Evolutionary conservation across 2,888 invertebrate genomes (phyloP).

Genomic region (Eulithis testata): DNA sequence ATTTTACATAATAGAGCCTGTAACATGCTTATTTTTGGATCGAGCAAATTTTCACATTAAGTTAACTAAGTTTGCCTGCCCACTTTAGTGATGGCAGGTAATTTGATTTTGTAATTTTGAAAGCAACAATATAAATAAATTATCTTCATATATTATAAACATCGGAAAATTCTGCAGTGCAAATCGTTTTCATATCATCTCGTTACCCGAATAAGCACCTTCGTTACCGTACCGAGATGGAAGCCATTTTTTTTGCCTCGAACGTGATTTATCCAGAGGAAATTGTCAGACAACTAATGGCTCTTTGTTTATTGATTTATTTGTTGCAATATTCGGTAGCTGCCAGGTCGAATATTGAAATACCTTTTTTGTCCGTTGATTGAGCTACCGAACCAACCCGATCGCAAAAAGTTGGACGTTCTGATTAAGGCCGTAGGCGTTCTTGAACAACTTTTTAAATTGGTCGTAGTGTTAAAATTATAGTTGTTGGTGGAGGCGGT

Average conservation of each 20-base stretch:
- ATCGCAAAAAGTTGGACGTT: slow-evolving; percentile 49
- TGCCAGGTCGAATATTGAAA: slow-evolving; percentile 66
- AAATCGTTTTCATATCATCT: slow-evolving; percentile 51
- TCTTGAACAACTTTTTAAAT: slow-evolving; percentile 30
- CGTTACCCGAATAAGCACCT: slow-evolving; percentile 54
- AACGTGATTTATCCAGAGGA: slow-evolving; percentile 82
- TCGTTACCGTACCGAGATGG: slow-evolving; percentile 67
- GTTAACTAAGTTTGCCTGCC: too few species aligned
- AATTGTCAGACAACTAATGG: slow-evolving; percentile 82
- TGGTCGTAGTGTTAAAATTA: slow-evolving; percentile 58
- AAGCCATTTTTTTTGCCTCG: slow-evolving; percentile 67
- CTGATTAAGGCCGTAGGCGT: slow-evolving; percentile 40
- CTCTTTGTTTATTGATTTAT: slow-evolving; percentile 84
- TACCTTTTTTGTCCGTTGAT: slow-evolving; percentile 63
- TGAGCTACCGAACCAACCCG: slow-evolving; percentile 67
- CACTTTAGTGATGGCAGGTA: too few species aligned
- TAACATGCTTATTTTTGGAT: too few species aligned
- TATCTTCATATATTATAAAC: too few species aligned
- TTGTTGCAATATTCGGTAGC: slow-evolving; percentile 81
- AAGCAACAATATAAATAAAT: too few species aligned
- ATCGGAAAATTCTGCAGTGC: neutral
- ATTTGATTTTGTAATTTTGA: too few species aligned
- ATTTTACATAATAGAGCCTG: too few species aligned
- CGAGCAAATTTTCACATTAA: too few species aligned
- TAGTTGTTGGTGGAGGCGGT: slow-evolving; percentile 67